A percentile compares a stretch with the other conserved stretches of the same genome.
Evolutionary conservation across 1,140 invertebrate species (phyloP).

Genomic region (Camponotus pennsylvanicus): DNA sequence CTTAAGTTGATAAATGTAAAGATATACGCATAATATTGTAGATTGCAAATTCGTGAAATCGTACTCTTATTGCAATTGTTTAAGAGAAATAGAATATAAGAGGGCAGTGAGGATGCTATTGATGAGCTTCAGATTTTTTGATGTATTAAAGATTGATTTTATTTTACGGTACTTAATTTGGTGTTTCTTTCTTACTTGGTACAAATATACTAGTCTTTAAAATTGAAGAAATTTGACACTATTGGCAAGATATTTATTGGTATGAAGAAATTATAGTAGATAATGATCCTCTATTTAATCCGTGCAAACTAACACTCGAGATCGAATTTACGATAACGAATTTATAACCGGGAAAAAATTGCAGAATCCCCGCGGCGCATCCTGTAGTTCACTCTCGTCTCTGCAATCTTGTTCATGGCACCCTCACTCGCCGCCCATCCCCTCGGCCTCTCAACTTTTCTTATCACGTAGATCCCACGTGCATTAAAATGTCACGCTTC

Average conservation of each 20-base stretch:
- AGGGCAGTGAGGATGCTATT: conserved; percentile 30
- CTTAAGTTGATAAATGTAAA: neutral
- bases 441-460: conserved; percentile 57
- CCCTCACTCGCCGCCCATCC: conserved; percentile 29
- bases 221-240: neutral
- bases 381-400: conserved; percentile 34
- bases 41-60: conserved; percentile 15
- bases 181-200: neutral
- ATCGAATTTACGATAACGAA: conserved; percentile 2
- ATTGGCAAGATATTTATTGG: neutral
- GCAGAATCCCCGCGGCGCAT: neutral
- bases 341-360: neutral
- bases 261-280: neutral
- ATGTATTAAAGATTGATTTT: neutral
- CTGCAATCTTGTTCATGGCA: conserved; percentile 56
- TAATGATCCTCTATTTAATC: neutral
- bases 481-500: conserved; percentile 58
- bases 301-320: neutral
- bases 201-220: neutral
- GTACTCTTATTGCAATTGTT: neutral
- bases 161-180: neutral
- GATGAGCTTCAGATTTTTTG: neutral
- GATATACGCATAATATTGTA: conserved; percentile 3
- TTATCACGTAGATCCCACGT: conserved; percentile 58
- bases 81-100: conserved; percentile 5